Evolutionary conservation across 2,113 vertebrate species (phyloP), one percentile per base, ranked within the genome.

Genomic region (Neomonachus schauinslandi): DNA sequence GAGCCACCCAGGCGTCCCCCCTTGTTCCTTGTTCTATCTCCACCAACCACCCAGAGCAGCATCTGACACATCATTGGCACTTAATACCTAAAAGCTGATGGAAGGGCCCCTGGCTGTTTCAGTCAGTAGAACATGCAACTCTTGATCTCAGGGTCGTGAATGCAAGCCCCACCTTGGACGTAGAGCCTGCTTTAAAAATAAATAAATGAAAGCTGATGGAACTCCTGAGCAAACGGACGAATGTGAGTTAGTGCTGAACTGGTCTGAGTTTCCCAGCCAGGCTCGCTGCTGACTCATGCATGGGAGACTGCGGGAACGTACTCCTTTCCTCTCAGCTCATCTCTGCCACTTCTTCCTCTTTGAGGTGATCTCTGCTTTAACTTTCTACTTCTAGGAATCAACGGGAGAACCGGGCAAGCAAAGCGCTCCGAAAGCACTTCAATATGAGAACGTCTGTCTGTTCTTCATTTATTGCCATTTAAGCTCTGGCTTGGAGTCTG

Each of bases 241-340:
- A 18, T 4, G 42, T 33, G 14, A 57, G 31, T 13, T 33, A 9
- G 28, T n/a, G 81, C 65, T 9, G 4, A 67, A 21, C 1, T 24
- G 28, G 21, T 8, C 3, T 6, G 39, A 28, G n/a, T 51, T 87
- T 92, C 55, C 61, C 26, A 46, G 4, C 26, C 0, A 0, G 51
- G 21, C 33, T 71, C 26, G 59, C 21, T 4, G 12, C 82, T 96
- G 89, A 94, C 42, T 84, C 95, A 94, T 6, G 16, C 7, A 0
- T 28, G 26, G 2, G 21, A 42, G 46, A 46, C 39, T 33, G 12
- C 74, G 86, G 91, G 79, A 93, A 39, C 21, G 46, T 94, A 79
- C 93, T 33, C 0, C 46, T 31, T 5, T 31, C 21, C 51, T 69
- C 51, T 2, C 15, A 22, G 72, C n/a, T 59, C 49, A 21, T 42